Evolutionary conservation across 2,888 invertebrate species (phyloP).

Genomic region (Ochropleura leucogaster): DNA sequence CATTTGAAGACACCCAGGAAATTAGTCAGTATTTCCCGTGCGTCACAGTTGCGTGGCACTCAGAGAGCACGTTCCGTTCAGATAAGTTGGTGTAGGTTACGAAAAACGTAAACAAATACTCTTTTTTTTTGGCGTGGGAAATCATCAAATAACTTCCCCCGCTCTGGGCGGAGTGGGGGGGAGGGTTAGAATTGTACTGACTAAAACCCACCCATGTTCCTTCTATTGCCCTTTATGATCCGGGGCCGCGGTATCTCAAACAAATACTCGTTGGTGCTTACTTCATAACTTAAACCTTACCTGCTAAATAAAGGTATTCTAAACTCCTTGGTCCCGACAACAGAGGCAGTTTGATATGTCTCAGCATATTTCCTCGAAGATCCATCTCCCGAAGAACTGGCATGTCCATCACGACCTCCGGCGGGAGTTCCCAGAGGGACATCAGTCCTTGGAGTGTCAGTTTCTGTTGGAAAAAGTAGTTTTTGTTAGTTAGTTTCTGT

Average conservation of each 20-base stretch:
- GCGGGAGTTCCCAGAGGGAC: constrained; percentile 83
- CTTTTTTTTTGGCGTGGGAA: too few species aligned
- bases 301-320: constrained; percentile 85
- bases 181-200: too few species aligned
- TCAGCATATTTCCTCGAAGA: constrained; percentile 88
- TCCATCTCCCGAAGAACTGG: constrained; percentile 87
- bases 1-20: constrained; percentile 34
- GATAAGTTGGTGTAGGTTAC: constrained; percentile 71
- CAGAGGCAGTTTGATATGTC: constrained; percentile 82
- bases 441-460: constrained; percentile 79
- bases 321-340: constrained; percentile 82
- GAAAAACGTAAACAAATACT: background rate
- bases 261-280: background rate
- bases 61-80: constrained; percentile 70
- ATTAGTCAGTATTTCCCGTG: constrained; percentile 51
- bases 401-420: constrained; percentile 83
- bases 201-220: too few species aligned
- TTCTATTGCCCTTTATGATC: too few species aligned
- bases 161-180: too few species aligned
- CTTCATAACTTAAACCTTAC: constrained; percentile 76
- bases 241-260: too few species aligned
- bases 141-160: too few species aligned
- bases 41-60: constrained; percentile 60
- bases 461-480: constrained; percentile 76
- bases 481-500: constrained; percentile 82